Base-by-base conservation (phyloP, 2,888 invertebrate species). In the Nomada flava region DNA sequence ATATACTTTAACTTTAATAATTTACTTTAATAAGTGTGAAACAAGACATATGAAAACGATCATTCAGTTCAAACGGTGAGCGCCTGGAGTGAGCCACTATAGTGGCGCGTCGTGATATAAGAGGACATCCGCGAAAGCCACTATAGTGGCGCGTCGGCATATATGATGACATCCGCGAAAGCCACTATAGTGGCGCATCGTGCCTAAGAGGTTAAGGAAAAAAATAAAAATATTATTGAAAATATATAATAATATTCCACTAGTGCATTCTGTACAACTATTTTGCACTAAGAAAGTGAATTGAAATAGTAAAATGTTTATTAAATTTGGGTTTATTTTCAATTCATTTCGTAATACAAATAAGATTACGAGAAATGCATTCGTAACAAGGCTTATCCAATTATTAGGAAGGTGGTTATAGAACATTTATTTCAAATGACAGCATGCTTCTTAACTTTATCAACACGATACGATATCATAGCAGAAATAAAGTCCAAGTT, bases 341-440 rank as follows among this genome's bases (percentile, higher is more conserved):
- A 13, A 69, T 62, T 63, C 15, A 26, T 78, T 63, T 47, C 18
- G 15, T 18, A 29, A 50, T 50, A 64, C 15, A 78, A 63, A 68
- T 44, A 13, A 44, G 7, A 57, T 29, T 60, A 62, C 44, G 57
- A 72, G 60, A 50, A 23, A 29, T 68, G 71, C 13, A 80, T 44
- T 68, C 29, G 57, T 62, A 29, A 57, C 29, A 47, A 13, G 7
- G 42, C 65, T 71, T 20, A 67, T 80, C 20, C 50, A 62, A 71
- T 71, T 79, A 80, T 71, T 55, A 53, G 60, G 20, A 47, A 36
- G 29, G 68, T 80, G 44, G 67, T 80, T 72, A 80, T 59, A 52
- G 57, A 72, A 64, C 36, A 53, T 72, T 80, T 63, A 69, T 73
- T 68, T 68, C n/a, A 73, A 73, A 80, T 80, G 73, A 80, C 81